Base-by-base conservation (phyloP, 2,113 vertebrate species). In the Hydrochoerus hydrochaeris region DNA sequence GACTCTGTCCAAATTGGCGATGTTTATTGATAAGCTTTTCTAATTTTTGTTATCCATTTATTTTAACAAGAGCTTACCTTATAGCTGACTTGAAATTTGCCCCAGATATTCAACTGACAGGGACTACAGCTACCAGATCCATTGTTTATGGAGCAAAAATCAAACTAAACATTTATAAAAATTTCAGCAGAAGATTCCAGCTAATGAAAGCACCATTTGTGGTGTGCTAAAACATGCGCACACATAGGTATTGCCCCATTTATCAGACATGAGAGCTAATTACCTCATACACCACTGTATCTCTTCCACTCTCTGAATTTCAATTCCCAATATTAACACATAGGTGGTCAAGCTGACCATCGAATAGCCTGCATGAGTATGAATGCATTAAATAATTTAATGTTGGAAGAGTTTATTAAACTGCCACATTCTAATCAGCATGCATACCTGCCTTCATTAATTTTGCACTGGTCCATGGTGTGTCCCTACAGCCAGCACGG, bases 311-410 rank as follows among this genome's bases (percentile, higher is more conserved):
- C 99, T 98, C 99, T 99, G 99, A 98, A 99, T 99, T 99, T 99
- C 99, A 99, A 99, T 99, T 99, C 98, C 98, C 98, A 99, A 99
- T 99, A 99, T 99, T 99, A 99, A 99, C 99, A 99, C 99, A 99
- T 99, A 99, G 98, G 98, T 99, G 99, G 99, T 99, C 99, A 99
- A 99, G 98, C 99, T 99, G 99, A 99, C 99, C 99, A 99, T 98
- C 98, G 98, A 99, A 99, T 99, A 99, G 99, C 98, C 98, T 99
- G 98, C 99, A 99, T 99, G 99, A 99, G 99, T 98, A 99, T 99
- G 99, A 99, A 99, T 99, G 99, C 99, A 99, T 99, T 99, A 99
- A 99, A 99, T 99, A 99, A 99, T 99, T 99, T 99, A 99, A 99
- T 99, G 99, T 99, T 98, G 98, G 98, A 98, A 99, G 99, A 99